Evolutionary conservation across 2,797 vertebrate species (phyloP).

Genomic region (Spatula clypeata): DNA sequence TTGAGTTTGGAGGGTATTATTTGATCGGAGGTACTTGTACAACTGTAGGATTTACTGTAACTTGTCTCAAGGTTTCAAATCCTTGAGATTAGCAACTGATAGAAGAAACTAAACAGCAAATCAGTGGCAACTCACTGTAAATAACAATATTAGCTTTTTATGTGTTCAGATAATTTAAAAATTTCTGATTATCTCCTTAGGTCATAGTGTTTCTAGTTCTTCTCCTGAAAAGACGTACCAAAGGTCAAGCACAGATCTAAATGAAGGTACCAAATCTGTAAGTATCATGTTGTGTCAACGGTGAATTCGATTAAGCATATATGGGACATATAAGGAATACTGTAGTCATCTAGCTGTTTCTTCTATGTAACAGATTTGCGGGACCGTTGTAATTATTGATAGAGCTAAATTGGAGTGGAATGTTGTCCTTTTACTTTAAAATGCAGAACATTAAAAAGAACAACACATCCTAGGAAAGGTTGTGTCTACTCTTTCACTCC

Average conservation of each 20-base stretch:
- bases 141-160: background rate
- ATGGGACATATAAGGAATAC: background rate
- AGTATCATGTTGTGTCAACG: background rate
- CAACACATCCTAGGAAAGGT: background rate
- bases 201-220: background rate
- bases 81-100: too few relatives aligned
- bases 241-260: background rate
- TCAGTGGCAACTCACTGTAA: background rate
- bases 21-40: background rate
- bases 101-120: background rate
- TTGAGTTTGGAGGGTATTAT: background rate
- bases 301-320: rapidly evolving
- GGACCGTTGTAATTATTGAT: background rate
- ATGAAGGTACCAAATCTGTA: background rate
- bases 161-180: background rate
- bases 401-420: background rate
- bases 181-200: background rate
- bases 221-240: background rate
- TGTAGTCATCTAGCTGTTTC: background rate
- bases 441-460: background rate
- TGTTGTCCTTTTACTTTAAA: background rate
- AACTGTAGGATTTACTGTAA: rapidly evolving
- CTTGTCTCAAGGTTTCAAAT: background rate
- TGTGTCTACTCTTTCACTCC: background rate
- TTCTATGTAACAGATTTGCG: background rate